Evolutionary conservation across 2,113 vertebrate genomes (phyloP).

Genomic region (Laterallus jamaicensis): DNA sequence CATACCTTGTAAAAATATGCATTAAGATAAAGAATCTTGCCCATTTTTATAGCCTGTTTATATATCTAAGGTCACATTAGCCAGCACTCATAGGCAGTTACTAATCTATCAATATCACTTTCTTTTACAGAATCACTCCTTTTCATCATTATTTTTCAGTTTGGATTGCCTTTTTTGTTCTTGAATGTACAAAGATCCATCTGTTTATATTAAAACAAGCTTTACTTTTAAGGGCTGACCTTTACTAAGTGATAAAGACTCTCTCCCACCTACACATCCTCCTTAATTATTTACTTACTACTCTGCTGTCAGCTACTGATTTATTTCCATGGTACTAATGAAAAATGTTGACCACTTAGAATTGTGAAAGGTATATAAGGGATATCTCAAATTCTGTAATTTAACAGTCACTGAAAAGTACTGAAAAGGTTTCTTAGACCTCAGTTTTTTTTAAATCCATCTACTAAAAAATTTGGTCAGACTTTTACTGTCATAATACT

Average conservation of each 20-base stretch:
- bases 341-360: not conserved
- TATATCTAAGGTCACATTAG: not conserved
- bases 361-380: rapidly evolving
- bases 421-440: not conserved
- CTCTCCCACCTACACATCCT: not conserved
- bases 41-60: not conserved
- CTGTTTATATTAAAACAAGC: not conserved
- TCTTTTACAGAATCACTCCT: not conserved
- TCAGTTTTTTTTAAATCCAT: not conserved
- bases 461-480: not conserved
- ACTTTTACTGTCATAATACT: not conserved
- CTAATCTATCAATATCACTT: not conserved
- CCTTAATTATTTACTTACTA: not conserved
- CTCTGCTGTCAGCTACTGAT: not conserved
- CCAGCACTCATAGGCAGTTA: not conserved
- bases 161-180: not conserved
- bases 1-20: not conserved
- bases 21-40: not conserved
- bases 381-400: not conserved
- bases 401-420: not conserved
- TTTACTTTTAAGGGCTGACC: not conserved
- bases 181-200: not conserved
- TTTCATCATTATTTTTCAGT: not conserved
- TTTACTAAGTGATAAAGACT: not conserved
- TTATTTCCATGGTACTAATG: not conserved